Evolutionary conservation across 2,113 vertebrate genomes (phyloP).

Genomic region (Pollachius pollachius): DNA sequence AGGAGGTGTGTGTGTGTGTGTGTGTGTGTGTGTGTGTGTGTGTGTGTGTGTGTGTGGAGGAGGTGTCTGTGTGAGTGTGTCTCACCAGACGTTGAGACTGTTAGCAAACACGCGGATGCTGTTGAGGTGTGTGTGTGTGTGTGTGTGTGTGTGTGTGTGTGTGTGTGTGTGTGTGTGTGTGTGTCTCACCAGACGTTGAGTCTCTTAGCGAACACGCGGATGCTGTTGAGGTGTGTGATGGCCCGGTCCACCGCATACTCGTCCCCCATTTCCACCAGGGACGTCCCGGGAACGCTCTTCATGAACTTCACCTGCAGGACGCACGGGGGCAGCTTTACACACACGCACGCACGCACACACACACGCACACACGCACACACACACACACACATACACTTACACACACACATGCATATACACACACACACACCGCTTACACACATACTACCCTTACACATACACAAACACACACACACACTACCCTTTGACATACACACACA

Average conservation of each 20-base stretch:
- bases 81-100: too few species aligned
- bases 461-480: constrained; percentile 50
- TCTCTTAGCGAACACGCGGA: constrained; percentile 94
- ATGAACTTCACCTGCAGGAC: constrained; percentile 90
- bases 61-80: too few species aligned
- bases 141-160: background rate
- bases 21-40: too few species aligned
- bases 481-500: too few species aligned
- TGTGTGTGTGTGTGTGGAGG: too few species aligned
- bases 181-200: constrained; percentile 92
- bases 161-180: constrained; percentile 2
- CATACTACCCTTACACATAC: background rate
- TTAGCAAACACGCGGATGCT: background rate
- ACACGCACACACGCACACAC: constrained; percentile 3
- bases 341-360: background rate
- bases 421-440: background rate
- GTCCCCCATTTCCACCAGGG: constrained; percentile 96
- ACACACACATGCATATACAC: too few species aligned
- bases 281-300: constrained; percentile 96
- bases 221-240: constrained; percentile 95
- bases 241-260: constrained; percentile 96
- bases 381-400: background rate
- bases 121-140: background rate
- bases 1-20: too few species aligned
- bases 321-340: background rate